A percentile compares a stretch with the other conserved stretches of the same genome.
phyloP scores from a whole-genome alignment of 2,888 invertebrate species.

The Neoaliturus tenellus region DNA sequence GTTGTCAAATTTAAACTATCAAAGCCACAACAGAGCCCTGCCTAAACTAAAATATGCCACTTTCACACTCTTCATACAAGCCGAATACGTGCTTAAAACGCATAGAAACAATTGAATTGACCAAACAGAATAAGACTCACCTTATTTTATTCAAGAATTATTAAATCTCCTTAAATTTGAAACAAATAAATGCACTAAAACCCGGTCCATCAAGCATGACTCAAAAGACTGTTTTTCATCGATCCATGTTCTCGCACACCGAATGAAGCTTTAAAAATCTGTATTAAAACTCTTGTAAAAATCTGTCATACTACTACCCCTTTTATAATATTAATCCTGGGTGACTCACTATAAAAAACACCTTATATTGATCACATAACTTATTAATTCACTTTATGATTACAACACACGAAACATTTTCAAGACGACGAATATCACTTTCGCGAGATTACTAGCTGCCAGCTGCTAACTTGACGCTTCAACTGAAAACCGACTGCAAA shows the following conservation, averaged over 20 bases:
- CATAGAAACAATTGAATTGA: neutral
- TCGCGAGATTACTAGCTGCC: slow-evolving; percentile 14
- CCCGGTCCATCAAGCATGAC: slow-evolving; percentile 57
- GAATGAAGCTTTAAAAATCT: neutral
- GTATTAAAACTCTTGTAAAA: neutral
- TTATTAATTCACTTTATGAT: slow-evolving; percentile 3
- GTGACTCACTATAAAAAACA: neutral
- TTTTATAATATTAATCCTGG: neutral
- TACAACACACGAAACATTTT: neutral
- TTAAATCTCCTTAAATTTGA: neutral
- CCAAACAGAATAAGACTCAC: too few relatives aligned
- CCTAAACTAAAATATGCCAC: neutral
- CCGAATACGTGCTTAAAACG: neutral
- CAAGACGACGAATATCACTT: slow-evolving; percentile 22
- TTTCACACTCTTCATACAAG: neutral
- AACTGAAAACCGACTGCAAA: neutral
- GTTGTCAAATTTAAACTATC: too few relatives aligned
- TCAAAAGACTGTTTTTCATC: slow-evolving; percentile 60
- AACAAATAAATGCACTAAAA: neutral
- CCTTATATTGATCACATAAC: slow-evolving; percentile 12
- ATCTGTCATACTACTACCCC: neutral
- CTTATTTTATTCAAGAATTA: neutral
- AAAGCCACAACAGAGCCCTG: neutral
- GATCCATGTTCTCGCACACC: slow-evolving; percentile 55
- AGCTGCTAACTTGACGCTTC: neutral